Conservation (phyloP, 2,113 vertebrate species). For the Pelecanus crispus region DNA sequence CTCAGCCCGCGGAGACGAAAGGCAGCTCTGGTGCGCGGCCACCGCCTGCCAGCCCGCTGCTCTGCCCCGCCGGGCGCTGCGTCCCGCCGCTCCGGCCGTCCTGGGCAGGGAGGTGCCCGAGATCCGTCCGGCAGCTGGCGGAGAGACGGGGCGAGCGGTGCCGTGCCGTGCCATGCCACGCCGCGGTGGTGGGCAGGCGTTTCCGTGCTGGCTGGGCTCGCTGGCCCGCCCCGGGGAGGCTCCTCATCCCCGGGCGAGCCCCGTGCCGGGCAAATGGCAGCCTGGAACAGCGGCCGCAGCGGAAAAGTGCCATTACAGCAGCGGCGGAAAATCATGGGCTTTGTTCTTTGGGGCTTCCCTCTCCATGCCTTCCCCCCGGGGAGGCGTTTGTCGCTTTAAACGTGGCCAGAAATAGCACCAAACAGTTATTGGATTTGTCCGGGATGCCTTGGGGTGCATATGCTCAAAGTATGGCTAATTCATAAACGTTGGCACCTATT, state of each 20-base stretch:
- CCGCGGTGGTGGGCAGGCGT: accelerated
- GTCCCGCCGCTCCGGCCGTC: accelerated
- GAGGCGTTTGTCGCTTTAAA: background rate
- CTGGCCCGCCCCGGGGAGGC: background rate
- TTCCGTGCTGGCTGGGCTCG: background rate
- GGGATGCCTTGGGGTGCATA: background rate
- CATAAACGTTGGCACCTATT: conserved; percentile 26
- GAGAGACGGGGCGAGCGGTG: accelerated
- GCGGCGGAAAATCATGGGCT: background rate
- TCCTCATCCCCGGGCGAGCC: background rate
- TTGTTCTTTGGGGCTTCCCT: conserved; percentile 23
- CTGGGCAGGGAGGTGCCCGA: too few species aligned
- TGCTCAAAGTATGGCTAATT: background rate
- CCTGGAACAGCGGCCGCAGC: background rate
- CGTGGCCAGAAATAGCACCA: background rate
- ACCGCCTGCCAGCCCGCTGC: background rate
- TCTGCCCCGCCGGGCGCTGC: background rate
- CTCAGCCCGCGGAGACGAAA: background rate
- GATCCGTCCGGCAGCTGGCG: background rate
- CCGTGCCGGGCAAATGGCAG: accelerated
- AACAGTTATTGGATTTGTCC: conserved; percentile 16
- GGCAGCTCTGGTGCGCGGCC: background rate
- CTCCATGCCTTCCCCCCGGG: background rate
- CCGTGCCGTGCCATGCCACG: accelerated
- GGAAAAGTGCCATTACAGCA: background rate